Conservation (phyloP, 2,113 vertebrate species). For the Chelonoidis abingdonii region DNA sequence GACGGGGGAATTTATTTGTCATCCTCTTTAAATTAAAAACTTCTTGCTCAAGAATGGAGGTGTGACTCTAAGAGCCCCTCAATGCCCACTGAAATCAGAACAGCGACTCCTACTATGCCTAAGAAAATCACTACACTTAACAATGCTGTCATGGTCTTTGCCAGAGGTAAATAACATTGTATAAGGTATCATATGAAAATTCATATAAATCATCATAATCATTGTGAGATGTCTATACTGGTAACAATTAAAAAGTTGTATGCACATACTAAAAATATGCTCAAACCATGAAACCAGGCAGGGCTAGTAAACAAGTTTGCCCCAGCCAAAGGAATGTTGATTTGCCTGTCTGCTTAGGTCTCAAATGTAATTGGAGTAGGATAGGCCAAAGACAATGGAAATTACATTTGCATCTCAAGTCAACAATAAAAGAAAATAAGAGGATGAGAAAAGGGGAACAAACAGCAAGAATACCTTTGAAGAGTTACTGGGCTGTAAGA, state of each 20-base stretch:
- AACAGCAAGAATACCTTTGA: too few relatives aligned
- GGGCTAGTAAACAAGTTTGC: not conserved
- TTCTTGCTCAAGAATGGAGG: not conserved
- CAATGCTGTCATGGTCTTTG: not conserved
- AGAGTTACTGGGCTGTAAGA: too few relatives aligned
- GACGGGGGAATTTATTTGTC: not conserved
- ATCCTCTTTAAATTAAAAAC: not conserved
- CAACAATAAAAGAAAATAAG: too few relatives aligned
- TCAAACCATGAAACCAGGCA: not conserved
- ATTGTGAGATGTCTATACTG: too few relatives aligned
- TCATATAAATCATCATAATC: too few relatives aligned
- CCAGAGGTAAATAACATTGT: not conserved
- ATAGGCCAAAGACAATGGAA: too few relatives aligned
- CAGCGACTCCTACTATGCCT: not conserved
- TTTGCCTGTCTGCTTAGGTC: not conserved
- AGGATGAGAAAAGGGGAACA: too few relatives aligned
- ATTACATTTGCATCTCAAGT: too few relatives aligned
- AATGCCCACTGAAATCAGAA: not conserved
- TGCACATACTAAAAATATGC: not conserved
- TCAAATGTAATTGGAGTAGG: not conserved
- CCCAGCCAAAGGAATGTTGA: not conserved
- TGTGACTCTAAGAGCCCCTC: not conserved
- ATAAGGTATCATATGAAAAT: not conserved
- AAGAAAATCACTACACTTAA: not conserved
- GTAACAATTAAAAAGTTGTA: not conserved